Evolutionary conservation across 2,888 invertebrate species (phyloP).

Genomic region (Caenorhabditis virilis): DNA sequence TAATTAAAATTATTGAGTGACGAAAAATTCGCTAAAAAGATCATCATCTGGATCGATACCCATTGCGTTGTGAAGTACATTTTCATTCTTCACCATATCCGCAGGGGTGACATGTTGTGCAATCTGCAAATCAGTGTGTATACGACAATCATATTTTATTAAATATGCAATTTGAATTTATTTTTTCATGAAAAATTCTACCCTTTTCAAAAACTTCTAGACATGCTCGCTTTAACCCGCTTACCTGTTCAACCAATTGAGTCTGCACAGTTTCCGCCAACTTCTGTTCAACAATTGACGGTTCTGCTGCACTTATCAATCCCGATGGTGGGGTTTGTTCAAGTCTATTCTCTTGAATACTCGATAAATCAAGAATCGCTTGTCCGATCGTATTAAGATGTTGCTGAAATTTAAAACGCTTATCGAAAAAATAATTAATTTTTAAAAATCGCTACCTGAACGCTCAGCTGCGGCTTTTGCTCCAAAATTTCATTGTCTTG

Average conservation of each 20-base stretch:
- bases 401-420: too few relatives aligned
- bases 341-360: constrained; percentile 55
- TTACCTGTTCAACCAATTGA: constrained; percentile 48
- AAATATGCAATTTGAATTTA: background rate
- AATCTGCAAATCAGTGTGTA: constrained; percentile 11
- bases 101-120: constrained; percentile 41
- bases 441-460: background rate
- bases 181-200: background rate
- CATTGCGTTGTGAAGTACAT: constrained; percentile 59
- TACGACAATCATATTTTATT: background rate
- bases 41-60: constrained; percentile 57
- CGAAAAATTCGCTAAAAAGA: constrained; percentile 59
- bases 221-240: background rate
- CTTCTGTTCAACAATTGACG: constrained; percentile 49
- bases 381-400: constrained; percentile 41
- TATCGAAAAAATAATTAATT: constrained; percentile 2
- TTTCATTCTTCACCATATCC: constrained; percentile 44
- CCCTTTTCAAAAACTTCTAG: background rate
- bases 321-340: constrained; percentile 44
- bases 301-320: constrained; percentile 42
- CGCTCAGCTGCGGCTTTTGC: background rate
- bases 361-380: constrained; percentile 50
- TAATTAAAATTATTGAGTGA: constrained; percentile 15
- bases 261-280: constrained; percentile 51
- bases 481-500: too few relatives aligned